A percentile compares a stretch with the other conserved stretches of the same genome.
Evolutionary conservation across 2,888 invertebrate genomes (phyloP).

Genomic region (Formica aserva): DNA sequence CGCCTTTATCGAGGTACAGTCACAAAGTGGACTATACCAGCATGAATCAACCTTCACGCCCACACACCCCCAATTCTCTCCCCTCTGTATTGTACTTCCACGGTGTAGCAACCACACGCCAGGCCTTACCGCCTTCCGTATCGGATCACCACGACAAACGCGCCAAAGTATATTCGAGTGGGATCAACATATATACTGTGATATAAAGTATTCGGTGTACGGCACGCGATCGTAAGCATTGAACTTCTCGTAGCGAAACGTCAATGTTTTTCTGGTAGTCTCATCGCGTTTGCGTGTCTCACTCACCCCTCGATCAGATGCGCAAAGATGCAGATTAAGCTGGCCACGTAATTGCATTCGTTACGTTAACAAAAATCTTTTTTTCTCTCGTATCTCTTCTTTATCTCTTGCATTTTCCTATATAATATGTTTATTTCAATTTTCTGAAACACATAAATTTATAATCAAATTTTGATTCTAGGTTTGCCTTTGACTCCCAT

Average conservation of each 20-base stretch:
- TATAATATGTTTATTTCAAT: background rate
- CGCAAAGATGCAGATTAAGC: background rate
- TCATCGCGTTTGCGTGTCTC: slow-evolving; percentile 3
- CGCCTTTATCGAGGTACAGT: slow-evolving; percentile 59
- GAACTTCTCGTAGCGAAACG: slow-evolving; percentile 43
- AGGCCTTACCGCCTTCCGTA: slow-evolving; percentile 12
- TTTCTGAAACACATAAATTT: background rate
- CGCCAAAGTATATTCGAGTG: slow-evolving; percentile 39
- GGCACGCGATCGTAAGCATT: slow-evolving; percentile 52
- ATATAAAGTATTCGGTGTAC: slow-evolving; percentile 1
- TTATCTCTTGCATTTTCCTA: background rate
- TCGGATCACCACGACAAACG: slow-evolving; percentile 22
- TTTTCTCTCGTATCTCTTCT: background rate
- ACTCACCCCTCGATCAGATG: background rate
- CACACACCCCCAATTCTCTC: slow-evolving; percentile 60
- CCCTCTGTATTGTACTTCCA: slow-evolving; percentile 45
- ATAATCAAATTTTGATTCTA: background rate
- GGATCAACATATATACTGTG: background rate
- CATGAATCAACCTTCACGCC: slow-evolving; percentile 72
- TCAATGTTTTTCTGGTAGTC: slow-evolving; percentile 25
- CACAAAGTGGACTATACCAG: slow-evolving; percentile 50
- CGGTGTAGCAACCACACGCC: slow-evolving; percentile 25
- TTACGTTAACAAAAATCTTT: background rate
- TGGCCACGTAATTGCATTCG: background rate
- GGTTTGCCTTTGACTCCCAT: background rate